Conservation (phyloP, 2,113 vertebrate species). For the Halichoeres trimaculatus region DNA sequence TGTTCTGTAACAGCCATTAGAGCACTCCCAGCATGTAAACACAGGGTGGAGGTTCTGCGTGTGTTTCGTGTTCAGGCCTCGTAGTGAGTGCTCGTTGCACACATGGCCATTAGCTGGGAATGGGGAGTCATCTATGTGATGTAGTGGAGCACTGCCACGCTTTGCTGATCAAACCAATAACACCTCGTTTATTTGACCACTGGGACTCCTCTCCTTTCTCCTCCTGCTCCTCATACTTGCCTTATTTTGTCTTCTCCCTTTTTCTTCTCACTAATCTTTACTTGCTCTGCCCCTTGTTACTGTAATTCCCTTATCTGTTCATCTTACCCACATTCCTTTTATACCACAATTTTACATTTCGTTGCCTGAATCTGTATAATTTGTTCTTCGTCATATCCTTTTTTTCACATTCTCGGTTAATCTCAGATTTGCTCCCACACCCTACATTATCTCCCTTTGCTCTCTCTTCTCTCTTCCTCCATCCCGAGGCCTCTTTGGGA, state of each 20-base stretch:
- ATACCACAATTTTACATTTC: slow-evolving; percentile 56
- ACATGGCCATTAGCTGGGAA: slow-evolving; percentile 60
- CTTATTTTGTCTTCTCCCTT: neutral
- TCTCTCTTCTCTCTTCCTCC: neutral
- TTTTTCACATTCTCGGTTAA: slow-evolving; percentile 44
- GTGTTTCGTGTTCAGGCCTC: slow-evolving; percentile 15
- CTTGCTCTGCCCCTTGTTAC: slow-evolving; percentile 7
- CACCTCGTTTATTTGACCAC: slow-evolving; percentile 64
- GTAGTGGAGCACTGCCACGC: slow-evolving; percentile 57
- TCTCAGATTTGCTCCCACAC: slow-evolving; percentile 57
- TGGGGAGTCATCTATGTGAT: slow-evolving; percentile 57
- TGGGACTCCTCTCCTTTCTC: slow-evolving; percentile 37
- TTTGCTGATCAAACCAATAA: slow-evolving; percentile 76
- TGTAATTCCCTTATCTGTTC: slow-evolving; percentile 44
- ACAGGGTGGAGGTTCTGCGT: slow-evolving; percentile 5
- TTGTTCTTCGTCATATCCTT: slow-evolving; percentile 51
- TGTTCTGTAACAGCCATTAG: slow-evolving; percentile 38
- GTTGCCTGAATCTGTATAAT: slow-evolving; percentile 46
- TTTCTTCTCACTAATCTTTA: slow-evolving; percentile 13
- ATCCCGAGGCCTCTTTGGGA: slow-evolving; percentile 28
- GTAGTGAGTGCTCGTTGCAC: slow-evolving; percentile 18
- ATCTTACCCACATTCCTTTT: slow-evolving; percentile 43
- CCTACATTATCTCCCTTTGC: slow-evolving; percentile 40
- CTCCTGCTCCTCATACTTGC: neutral
- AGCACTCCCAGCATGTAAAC: slow-evolving; percentile 27